Base-by-base conservation (phyloP, 2,113 vertebrate species). In the Rhinopomastus cyanomelas region DNA sequence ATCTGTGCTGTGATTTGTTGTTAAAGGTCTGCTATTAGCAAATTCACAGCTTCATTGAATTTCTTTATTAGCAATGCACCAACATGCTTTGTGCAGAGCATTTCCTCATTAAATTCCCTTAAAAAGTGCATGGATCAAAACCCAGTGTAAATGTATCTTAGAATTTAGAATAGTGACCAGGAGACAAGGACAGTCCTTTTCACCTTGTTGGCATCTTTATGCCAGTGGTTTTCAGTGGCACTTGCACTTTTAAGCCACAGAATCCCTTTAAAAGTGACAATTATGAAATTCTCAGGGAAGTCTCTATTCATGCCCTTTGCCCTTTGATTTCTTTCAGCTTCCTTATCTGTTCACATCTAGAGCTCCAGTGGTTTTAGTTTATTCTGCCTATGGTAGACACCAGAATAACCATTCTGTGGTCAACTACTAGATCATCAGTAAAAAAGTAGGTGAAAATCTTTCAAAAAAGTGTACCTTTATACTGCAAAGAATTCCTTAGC, bases 171-270 rank as follows among this genome's bases (percentile, higher is more conserved):
- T 5, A 62, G 62, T 20, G 21, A 42, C 64, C 51, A 48, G 12
- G 20, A 62, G 46, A 37, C 32, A 46, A 65, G 5, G 13, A 87
- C 7, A 14, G 22, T 26, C 4, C 16, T 76, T 61, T 80, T 34
- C 34, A 89, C 16, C 10, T 30, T 21, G 10, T 9, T 65, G 22
- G 32, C 22, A 34, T 37, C 34, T 76, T 66, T 66, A 8, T 55
- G 42, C 51, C 60, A 5, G 3, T 34, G 34, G 11, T 37, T 81
- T 94, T 74, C 53, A 71, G 49, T 13, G 39, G 18, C 44, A 67
- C 17, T 65, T 2, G 0, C 3, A 0, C 30, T 81, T 72, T 20
- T 26, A 53, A 62, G 25, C 66, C 48, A 76, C 11, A 18, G 3
- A 49, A 29, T 4, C 13, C 5, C 66, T 86, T 36, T 42, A 34